phyloP scores from a whole-genome alignment of 92 coral and sea anemone genomes.

The Palythoa grandiflora region DNA sequence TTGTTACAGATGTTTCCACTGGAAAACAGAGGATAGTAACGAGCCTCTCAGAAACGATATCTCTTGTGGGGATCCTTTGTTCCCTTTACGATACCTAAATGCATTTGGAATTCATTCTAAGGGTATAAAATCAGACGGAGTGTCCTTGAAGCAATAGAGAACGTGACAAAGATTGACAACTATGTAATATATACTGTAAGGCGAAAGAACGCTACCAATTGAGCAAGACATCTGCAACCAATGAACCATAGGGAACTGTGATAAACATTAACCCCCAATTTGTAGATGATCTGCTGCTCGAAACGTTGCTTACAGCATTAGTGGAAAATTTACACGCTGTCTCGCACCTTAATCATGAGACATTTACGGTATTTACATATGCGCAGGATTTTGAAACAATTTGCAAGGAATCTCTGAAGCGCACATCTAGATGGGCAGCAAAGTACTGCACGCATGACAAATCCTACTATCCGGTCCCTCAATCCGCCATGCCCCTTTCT shows the following conservation, averaged over 20 bases:
- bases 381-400: constrained; percentile 41
- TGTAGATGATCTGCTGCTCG: constrained; percentile 40
- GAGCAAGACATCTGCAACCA: constrained; percentile 28
- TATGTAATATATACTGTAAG: constrained; percentile 2
- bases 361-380: constrained; percentile 20
- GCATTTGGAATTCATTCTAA: constrained; percentile 57
- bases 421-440: constrained; percentile 50
- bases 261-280: constrained; percentile 22
- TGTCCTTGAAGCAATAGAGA: constrained; percentile 35
- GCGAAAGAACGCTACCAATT: constrained; percentile 9
- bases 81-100: constrained; percentile 40
- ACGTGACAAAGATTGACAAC: constrained; percentile 1
- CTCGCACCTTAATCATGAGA: constrained; percentile 43
- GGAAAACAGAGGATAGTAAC: constrained; percentile 57
- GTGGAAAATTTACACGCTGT: constrained; percentile 5
- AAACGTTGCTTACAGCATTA: constrained; percentile 22
- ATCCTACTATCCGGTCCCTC: constrained; percentile 64
- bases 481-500: constrained; percentile 60
- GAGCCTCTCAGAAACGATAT: constrained; percentile 53
- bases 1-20: neutral
- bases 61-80: constrained; percentile 53
- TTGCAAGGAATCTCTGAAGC: constrained; percentile 42
- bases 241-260: constrained; percentile 46
- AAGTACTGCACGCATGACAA: constrained; percentile 59
- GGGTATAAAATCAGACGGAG: constrained; percentile 40